These are phyloP conservation scores for Drosophila simulans DNA, from an alignment of 1,140 invertebrate genomes.

Conservation along the genomic window DNA sequence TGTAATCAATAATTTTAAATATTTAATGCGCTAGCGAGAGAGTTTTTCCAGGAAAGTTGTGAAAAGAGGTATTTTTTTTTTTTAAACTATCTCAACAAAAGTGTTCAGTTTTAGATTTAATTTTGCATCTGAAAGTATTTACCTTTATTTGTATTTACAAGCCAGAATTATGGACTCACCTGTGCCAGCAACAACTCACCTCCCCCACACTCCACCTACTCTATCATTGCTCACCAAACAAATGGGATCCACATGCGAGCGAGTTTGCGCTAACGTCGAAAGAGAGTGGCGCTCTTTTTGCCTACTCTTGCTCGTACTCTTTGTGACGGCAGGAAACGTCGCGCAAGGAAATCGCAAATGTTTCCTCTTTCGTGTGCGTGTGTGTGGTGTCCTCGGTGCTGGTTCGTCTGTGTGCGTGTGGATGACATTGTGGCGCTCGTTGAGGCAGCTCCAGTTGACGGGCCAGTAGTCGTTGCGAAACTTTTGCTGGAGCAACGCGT, in stretches of 20 bases:
- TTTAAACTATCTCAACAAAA: no score
- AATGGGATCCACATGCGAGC: constrained; percentile 44
- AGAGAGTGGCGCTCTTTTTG: constrained; percentile 3
- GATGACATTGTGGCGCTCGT: constrained; percentile 72
- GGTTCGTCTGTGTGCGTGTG: constrained; percentile 40
- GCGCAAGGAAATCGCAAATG: constrained; percentile 73
- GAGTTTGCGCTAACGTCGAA: constrained; percentile 54
- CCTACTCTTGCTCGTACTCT: constrained; percentile 4
- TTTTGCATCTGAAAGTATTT: not conserved
- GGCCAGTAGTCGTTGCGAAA: constrained; percentile 77
- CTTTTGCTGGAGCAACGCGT: constrained; percentile 79
- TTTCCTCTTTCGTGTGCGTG: constrained; percentile 54
- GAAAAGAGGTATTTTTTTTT: not conserved
- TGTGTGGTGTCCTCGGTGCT: not conserved
- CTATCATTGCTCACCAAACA: no score
- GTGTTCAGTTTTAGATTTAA: not conserved
- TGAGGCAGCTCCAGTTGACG: constrained; percentile 74
- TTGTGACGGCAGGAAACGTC: constrained; percentile 59
- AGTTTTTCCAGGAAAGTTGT: not conserved
- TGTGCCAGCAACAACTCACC: constrained; percentile 43
- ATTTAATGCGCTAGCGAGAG: constrained; percentile 72
- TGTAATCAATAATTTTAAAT: constrained; percentile 84
- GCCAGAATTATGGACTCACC: constrained; percentile 34
- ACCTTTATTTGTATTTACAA: not conserved
- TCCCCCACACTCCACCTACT: not conserved